phyloP scores from a whole-genome alignment of 2,113 vertebrate genomes.

The Laticauda laticaudata region DNA sequence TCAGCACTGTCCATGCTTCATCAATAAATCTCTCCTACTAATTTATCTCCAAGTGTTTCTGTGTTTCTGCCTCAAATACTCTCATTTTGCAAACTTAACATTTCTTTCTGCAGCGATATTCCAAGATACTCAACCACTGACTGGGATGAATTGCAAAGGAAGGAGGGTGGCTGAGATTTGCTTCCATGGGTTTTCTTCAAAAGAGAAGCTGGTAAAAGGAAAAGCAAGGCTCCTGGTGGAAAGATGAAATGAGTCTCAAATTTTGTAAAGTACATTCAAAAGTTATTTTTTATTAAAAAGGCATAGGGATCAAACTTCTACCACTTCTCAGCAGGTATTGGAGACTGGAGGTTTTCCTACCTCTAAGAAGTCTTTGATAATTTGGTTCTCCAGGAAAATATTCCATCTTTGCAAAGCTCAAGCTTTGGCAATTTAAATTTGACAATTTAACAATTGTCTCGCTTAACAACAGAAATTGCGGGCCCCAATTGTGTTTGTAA shows the following conservation, averaged over 20 bases:
- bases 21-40: constrained; percentile 71
- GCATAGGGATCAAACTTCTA: background rate
- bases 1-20: constrained; percentile 70
- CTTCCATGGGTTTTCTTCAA: too few relatives aligned
- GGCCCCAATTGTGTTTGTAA: too few relatives aligned
- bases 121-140: constrained; percentile 35
- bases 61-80: constrained; percentile 59
- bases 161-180: too few relatives aligned
- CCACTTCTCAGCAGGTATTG: background rate
- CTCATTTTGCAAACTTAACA: constrained; percentile 44
- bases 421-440: too few relatives aligned
- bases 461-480: too few relatives aligned
- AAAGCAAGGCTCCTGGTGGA: background rate
- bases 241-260: background rate
- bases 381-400: background rate
- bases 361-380: background rate
- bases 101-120: constrained; percentile 38
- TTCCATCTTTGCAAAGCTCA: background rate
- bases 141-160: background rate
- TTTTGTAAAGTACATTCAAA: background rate
- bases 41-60: constrained; percentile 68
- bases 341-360: background rate
- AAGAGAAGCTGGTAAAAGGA: background rate
- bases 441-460: too few relatives aligned
- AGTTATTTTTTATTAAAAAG: background rate